These are phyloP conservation scores for Drosophila lacteicornis DNA, from an alignment of 1,140 invertebrate genomes.

Conservation along the genomic window DNA sequence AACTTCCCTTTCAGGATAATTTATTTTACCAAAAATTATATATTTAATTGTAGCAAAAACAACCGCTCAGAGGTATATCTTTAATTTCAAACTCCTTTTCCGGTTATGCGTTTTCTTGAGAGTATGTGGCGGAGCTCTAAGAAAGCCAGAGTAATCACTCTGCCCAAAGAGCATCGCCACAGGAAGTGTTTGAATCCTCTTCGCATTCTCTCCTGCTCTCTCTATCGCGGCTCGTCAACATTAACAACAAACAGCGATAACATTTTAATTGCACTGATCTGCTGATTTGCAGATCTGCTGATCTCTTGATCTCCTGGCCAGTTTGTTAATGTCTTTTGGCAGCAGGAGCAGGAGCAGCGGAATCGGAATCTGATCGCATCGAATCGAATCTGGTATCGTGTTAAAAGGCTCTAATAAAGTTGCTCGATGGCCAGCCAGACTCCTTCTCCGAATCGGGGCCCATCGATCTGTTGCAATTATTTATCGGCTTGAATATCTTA, in stretches of 20 bases:
- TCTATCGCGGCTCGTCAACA: constrained; percentile 56
- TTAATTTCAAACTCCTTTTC: too few relatives aligned
- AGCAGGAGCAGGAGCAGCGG: constrained; percentile 32
- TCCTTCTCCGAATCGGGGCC: constrained; percentile 5
- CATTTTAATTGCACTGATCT: constrained; percentile 80
- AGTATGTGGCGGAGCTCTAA: neutral
- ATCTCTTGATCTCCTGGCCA: constrained; percentile 66
- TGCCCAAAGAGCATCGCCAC: constrained; percentile 22
- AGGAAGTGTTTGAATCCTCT: constrained; percentile 57
- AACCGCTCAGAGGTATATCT: too few relatives aligned
- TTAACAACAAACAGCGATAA: constrained; percentile 80
- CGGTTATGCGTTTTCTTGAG: neutral
- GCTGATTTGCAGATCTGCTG: constrained; percentile 41
- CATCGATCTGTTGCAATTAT: constrained; percentile 76
- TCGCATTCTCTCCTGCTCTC: constrained; percentile 20
- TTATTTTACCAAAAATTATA: too few relatives aligned
- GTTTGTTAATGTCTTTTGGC: constrained; percentile 82
- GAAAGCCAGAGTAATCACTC: neutral
- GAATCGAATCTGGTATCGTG: constrained; percentile 56
- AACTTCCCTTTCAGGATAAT: too few relatives aligned
- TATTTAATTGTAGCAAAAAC: neutral
- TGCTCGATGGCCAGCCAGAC: constrained; percentile 37
- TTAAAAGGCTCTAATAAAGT: constrained; percentile 80
- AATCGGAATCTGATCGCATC: constrained; percentile 4
- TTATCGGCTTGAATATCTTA: constrained; percentile 76